Evolutionary conservation across 2,113 vertebrate genomes (phyloP).

Genomic region (Anseranas semipalmata): DNA sequence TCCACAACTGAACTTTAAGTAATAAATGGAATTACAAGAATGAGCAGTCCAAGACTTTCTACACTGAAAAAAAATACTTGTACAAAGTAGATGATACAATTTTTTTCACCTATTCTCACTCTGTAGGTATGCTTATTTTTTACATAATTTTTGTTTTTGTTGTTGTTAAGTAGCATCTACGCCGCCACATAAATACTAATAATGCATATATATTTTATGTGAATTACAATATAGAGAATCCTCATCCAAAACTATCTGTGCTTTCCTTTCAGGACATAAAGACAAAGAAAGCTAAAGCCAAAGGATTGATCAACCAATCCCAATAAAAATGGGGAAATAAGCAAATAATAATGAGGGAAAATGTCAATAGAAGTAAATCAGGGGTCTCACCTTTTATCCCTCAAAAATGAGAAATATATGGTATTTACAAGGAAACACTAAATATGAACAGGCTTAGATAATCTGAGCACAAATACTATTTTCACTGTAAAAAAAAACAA

Average conservation of each 20-base stretch:
- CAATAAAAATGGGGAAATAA: not conserved
- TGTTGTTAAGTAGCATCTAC: not conserved
- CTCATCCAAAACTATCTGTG: not conserved
- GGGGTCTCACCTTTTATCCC: rapidly evolving
- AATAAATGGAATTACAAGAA: not conserved
- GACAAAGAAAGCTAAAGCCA: not conserved
- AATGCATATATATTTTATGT: not conserved
- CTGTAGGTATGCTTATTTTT: not conserved
- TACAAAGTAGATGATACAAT: not conserved
- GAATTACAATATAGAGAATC: not conserved
- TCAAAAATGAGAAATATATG: not conserved
- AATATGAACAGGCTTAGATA: not conserved
- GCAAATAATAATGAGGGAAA: not conserved
- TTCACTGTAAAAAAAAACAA: no score
- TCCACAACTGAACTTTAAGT: not conserved
- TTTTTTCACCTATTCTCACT: not conserved
- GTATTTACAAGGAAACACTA: not conserved
- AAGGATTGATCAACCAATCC: not conserved
- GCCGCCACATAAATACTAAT: not conserved
- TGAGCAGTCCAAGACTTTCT: not conserved
- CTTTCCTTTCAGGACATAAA: not conserved
- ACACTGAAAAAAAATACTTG: not conserved
- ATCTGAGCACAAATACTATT: not conserved
- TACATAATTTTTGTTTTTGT: not conserved
- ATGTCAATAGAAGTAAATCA: not conserved